Evolutionary conservation across 2,888 invertebrate genomes (phyloP).

Genomic region (Leptinotarsa juncta): DNA sequence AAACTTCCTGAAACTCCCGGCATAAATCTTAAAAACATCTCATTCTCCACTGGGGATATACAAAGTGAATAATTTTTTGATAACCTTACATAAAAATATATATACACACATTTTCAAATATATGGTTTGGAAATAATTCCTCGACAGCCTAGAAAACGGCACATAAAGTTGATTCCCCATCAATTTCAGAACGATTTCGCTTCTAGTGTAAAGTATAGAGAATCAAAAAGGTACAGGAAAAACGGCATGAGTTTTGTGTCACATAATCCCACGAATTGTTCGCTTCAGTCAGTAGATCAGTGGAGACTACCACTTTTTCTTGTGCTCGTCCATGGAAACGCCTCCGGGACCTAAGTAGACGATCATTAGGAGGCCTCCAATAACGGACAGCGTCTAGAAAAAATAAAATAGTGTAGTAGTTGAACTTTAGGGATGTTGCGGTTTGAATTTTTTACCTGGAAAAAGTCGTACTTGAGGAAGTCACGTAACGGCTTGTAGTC

Average conservation of each 20-base stretch:
- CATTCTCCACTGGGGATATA: background rate
- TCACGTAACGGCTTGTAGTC: constrained; percentile 95
- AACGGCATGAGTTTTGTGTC: constrained; percentile 31
- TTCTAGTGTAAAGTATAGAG: background rate
- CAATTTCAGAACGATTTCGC: constrained; percentile 20
- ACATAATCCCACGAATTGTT: constrained; percentile 37
- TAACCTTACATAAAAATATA: constrained; percentile 30
- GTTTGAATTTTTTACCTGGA: constrained; percentile 79
- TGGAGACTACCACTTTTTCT: constrained; percentile 91
- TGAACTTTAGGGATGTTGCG: no score
- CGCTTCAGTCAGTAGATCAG: constrained; percentile 40
- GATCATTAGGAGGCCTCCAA: constrained; percentile 98
- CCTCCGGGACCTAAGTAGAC: constrained; percentile 98
- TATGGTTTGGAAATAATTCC: constrained; percentile 29
- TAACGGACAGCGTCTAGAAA: constrained; percentile 96
- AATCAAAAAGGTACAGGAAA: constrained; percentile 27
- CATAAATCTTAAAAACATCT: background rate
- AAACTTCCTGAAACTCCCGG: no score
- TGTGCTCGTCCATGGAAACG: constrained; percentile 99
- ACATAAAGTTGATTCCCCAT: constrained; percentile 22
- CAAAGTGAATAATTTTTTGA: constrained; percentile 3
- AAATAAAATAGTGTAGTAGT: constrained; percentile 37
- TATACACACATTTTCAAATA: constrained; percentile 34
- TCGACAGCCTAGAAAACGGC: constrained; percentile 23
- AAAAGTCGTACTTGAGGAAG: constrained; percentile 99